Conservation (phyloP, 2,888 invertebrate genomes). For the Ferdinandea cuprea region DNA sequence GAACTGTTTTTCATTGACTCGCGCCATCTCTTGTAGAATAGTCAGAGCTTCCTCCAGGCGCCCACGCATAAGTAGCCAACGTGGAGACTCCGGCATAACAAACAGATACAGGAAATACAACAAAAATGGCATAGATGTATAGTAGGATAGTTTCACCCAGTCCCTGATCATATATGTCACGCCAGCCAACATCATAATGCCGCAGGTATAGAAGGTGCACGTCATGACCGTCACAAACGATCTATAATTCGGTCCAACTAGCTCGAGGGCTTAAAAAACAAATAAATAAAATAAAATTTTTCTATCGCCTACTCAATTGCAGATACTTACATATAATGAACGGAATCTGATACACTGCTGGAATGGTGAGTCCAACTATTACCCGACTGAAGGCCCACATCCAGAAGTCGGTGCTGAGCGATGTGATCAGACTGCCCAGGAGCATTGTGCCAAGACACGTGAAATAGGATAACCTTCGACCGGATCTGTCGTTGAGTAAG, state of each 20-base stretch:
- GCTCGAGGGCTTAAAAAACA: constrained; percentile 92
- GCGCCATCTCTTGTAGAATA: constrained; percentile 90
- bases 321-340: constrained; percentile 93
- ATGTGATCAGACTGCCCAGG: constrained; percentile 90
- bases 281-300: constrained; percentile 23
- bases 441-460: constrained; percentile 92
- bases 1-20: constrained; percentile 89
- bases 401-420: constrained; percentile 91
- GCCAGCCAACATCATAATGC: constrained; percentile 91
- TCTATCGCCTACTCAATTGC: background rate
- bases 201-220: constrained; percentile 94
- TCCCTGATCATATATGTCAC: constrained; percentile 93
- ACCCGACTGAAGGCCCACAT: constrained; percentile 91
- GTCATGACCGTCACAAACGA: constrained; percentile 97
- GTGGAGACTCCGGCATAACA: constrained; percentile 94
- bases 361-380: constrained; percentile 94
- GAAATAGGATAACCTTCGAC: constrained; percentile 93
- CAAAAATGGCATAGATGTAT: constrained; percentile 93
- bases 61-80: constrained; percentile 94
- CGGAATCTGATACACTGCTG: constrained; percentile 96
- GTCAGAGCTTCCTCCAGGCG: constrained; percentile 91
- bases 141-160: constrained; percentile 91
- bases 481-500: constrained; percentile 92
- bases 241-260: constrained; percentile 95
- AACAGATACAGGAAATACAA: constrained; percentile 93